phyloP scores from a whole-genome alignment of 2,113 vertebrate species.

The Mirza zaza region DNA sequence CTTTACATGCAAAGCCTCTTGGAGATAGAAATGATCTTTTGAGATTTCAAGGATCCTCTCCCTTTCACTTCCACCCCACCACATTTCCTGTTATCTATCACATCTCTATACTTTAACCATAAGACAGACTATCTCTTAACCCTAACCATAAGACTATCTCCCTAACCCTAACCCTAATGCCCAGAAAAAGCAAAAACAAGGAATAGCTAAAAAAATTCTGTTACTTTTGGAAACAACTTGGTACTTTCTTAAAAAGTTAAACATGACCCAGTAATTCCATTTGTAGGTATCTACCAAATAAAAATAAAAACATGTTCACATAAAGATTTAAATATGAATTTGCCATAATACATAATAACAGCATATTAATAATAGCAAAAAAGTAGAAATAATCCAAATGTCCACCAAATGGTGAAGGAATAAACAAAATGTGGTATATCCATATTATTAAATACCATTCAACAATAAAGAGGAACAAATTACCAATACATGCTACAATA shows the following conservation, averaged over 20 bases:
- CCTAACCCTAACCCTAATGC: not conserved
- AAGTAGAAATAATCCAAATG: not conserved
- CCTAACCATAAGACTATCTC: not conserved
- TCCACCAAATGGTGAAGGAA: not conserved
- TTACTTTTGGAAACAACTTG: not conserved
- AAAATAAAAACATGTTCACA: not conserved
- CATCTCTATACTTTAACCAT: not conserved
- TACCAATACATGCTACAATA: not conserved
- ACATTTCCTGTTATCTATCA: not conserved
- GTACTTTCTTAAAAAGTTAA: not conserved
- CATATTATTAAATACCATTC: not conserved
- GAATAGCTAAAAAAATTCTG: not conserved
- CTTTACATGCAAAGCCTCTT: not conserved
- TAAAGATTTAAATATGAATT: not conserved
- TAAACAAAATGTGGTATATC: not conserved
- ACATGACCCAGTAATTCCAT: not conserved
- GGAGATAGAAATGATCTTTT: not conserved
- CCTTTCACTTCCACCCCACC: not conserved
- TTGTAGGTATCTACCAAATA: not conserved
- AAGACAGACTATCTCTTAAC: not conserved
- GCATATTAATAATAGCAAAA: not conserved
- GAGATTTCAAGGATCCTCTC: not conserved
- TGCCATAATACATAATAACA: not conserved
- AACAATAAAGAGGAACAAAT: not conserved
- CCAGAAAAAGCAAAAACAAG: not conserved